A percentile compares a stretch with the other conserved stretches of the same genome.
These are phyloP conservation scores for Stenchaetothrips biformis DNA, from an alignment of 2,888 invertebrate genomes.

Conservation along the genomic window DNA sequence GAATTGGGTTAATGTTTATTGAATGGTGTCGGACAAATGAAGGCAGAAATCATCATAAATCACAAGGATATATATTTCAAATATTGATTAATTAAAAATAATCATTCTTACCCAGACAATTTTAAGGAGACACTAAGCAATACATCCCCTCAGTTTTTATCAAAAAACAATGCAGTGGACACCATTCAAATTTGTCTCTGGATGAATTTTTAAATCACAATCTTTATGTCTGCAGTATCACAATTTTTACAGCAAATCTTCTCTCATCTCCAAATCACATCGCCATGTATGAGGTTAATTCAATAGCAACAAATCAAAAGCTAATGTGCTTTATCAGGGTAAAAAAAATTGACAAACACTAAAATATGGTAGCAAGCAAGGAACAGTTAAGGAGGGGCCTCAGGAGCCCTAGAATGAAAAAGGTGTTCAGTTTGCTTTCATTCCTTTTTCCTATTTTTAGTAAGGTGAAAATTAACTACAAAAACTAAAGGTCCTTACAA, in stretches of 20 bases:
- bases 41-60: not conserved
- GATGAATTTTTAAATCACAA: not conserved
- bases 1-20: too few relatives aligned
- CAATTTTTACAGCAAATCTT: not conserved
- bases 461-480: not conserved
- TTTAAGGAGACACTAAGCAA: not conserved
- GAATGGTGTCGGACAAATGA: too few relatives aligned
- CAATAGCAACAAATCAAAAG: too few relatives aligned
- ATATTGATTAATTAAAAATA: not conserved
- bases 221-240: not conserved
- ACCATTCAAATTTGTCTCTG: not conserved
- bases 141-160: not conserved
- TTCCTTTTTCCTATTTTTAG: too few relatives aligned
- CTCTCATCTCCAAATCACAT: not conserved
- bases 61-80: not conserved
- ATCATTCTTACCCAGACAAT: not conserved
- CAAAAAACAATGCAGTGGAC: too few relatives aligned
- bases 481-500: not conserved
- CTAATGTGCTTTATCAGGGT: too few relatives aligned
- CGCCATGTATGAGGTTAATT: not conserved
- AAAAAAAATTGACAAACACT: too few relatives aligned
- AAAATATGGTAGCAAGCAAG: too few relatives aligned
- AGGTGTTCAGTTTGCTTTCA: too few relatives aligned
- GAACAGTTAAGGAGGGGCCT: too few relatives aligned
- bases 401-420: too few relatives aligned